phyloP scores from a whole-genome alignment of 1,140 invertebrate species.

The Brachionus paranguensis region DNA sequence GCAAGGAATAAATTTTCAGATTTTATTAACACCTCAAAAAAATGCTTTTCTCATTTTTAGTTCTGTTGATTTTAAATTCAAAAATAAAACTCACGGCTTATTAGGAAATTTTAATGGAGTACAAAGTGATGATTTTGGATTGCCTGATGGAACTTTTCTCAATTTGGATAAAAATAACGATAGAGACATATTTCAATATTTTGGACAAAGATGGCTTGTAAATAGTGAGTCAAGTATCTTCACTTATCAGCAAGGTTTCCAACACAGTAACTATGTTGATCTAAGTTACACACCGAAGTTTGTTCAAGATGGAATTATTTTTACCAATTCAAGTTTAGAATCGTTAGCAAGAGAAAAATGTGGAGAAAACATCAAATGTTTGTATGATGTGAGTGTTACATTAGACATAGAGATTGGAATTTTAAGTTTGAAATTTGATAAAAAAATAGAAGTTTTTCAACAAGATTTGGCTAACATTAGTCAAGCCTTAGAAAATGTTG shows the following conservation, averaged over 20 bases:
- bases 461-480: not conserved
- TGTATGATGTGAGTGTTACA: not conserved
- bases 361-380: not conserved
- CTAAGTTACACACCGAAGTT: not conserved
- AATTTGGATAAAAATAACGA: conserved; percentile 33
- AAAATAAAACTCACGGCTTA: conserved; percentile 42
- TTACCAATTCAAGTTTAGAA: not conserved
- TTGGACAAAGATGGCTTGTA: conserved; percentile 41
- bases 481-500: not conserved
- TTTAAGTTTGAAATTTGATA: not conserved
- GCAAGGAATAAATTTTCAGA: not conserved
- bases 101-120: conserved; percentile 44
- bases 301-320: not conserved
- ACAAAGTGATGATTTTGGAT: conserved; percentile 42
- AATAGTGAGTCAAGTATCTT: not conserved
- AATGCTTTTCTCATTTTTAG: conserved; percentile 31
- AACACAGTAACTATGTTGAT: not conserved
- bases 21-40: not conserved
- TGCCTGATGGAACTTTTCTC: conserved; percentile 42
- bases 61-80: conserved; percentile 23
- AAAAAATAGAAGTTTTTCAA: not conserved
- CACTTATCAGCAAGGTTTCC: not conserved
- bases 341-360: not conserved
- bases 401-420: not conserved
- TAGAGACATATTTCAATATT: conserved; percentile 42